Conservation (phyloP, 2,113 vertebrate species). For the Oryzias javanicus region DNA sequence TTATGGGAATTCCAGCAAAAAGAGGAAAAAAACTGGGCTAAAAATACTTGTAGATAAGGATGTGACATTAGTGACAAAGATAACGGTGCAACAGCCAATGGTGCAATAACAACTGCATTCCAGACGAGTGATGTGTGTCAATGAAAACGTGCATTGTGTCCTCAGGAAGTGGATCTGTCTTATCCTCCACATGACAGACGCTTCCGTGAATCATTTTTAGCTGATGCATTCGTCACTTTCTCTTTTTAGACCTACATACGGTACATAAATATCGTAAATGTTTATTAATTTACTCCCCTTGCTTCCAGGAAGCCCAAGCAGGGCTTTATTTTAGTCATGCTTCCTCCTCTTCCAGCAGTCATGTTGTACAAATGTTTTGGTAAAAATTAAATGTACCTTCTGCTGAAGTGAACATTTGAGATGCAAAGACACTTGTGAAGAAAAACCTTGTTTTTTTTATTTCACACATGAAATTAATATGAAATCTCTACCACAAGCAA, state of each 20-base stretch:
- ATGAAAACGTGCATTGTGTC: slow-evolving; percentile 1
- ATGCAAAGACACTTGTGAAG: slow-evolving; percentile 45
- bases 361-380: too few species aligned
- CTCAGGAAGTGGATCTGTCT: slow-evolving; percentile 6
- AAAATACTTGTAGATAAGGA: slow-evolving; percentile 61
- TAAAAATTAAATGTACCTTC: background rate
- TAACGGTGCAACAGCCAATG: slow-evolving; percentile 42
- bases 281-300: background rate
- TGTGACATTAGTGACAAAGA: slow-evolving; percentile 40
- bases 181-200: slow-evolving; percentile 8
- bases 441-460: slow-evolving; percentile 67
- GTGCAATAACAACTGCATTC: slow-evolving; percentile 52
- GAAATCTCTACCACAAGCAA: slow-evolving; percentile 64
- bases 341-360: background rate
- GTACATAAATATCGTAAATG: background rate
- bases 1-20: background rate
- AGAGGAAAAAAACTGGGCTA: slow-evolving; percentile 1
- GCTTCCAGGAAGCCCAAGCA: background rate
- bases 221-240: slow-evolving; percentile 1
- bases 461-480: slow-evolving; percentile 66
- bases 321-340: background rate
- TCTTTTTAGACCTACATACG: background rate
- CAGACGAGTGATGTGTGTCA: slow-evolving; percentile 26
- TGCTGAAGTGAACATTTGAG: background rate
- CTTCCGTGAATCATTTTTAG: slow-evolving; percentile 3